Conservation (phyloP, 2,797 vertebrate species). For the Amazonetta brasiliensis region DNA sequence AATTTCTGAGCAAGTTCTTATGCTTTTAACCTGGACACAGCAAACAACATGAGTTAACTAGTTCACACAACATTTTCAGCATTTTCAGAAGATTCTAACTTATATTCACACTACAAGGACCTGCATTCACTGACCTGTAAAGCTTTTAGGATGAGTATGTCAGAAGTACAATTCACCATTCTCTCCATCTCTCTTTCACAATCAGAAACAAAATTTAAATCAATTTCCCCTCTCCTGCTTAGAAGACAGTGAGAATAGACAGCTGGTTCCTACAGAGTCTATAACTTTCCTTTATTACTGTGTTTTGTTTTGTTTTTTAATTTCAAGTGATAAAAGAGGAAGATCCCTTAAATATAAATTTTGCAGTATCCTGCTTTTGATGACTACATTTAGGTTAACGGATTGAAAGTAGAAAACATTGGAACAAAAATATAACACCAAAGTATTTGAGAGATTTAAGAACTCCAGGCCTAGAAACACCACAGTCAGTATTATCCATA, state of each 20-base stretch:
- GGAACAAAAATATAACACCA: background rate
- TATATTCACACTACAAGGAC: background rate
- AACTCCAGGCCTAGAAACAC: background rate
- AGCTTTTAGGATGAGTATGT: background rate
- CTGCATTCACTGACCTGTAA: background rate
- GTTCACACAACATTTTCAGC: background rate
- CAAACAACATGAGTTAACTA: background rate
- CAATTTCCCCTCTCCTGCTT: background rate
- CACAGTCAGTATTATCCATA: background rate
- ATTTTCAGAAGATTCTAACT: background rate
- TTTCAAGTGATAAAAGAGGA: background rate
- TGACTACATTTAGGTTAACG: background rate
- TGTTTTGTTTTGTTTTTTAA: background rate
- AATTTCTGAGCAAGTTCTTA: background rate
- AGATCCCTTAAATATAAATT: background rate
- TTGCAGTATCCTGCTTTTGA: background rate
- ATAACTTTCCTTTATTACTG: background rate
- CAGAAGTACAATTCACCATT: background rate
- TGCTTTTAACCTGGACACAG: background rate
- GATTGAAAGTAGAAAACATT: background rate
- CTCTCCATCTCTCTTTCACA: background rate
- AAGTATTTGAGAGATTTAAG: background rate
- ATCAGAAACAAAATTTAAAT: background rate
- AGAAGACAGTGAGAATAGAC: background rate
- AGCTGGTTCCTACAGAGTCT: background rate